Evolutionary conservation across 1,140 invertebrate genomes (phyloP).

Genomic region (Ganaspis sp.): DNA sequence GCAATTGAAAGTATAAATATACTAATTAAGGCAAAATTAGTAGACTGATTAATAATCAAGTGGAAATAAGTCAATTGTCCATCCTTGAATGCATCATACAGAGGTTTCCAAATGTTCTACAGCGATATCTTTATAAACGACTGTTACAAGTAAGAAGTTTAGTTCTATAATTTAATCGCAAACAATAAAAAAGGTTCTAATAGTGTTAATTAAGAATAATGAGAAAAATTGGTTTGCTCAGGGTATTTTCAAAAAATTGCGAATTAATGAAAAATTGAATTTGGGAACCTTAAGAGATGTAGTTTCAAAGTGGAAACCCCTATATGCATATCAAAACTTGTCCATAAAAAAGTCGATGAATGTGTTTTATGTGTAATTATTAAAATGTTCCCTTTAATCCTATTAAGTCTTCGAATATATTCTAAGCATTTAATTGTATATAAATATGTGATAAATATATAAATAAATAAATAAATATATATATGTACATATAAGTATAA

Average conservation of each 20-base stretch:
- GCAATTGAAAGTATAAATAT: not conserved
- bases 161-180: not conserved
- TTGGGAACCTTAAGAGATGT: slow-evolving; percentile 6
- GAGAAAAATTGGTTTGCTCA: not conserved
- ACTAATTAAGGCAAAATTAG: not conserved
- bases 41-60: not conserved
- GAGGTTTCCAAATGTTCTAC: slow-evolving; percentile 23
- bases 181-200: not conserved
- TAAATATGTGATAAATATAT: slow-evolving; percentile 54
- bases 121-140: not conserved
- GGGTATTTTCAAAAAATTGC: not conserved
- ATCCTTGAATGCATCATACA: slow-evolving; percentile 22
- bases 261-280: not conserved
- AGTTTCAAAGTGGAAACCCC: slow-evolving; percentile 23
- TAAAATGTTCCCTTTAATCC: slow-evolving; percentile 47
- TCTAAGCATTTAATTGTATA: slow-evolving; percentile 52
- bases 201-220: not conserved
- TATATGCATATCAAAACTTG: slow-evolving; percentile 30
- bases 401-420: slow-evolving; percentile 50
- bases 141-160: not conserved
- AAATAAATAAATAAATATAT: slow-evolving; percentile 43
- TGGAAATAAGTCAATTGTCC: slow-evolving; percentile 6
- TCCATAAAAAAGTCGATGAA: slow-evolving; percentile 39
- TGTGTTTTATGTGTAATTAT: slow-evolving; percentile 47
- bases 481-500: slow-evolving; percentile 50